Evolutionary conservation across 2,888 invertebrate species (phyloP).

Genomic region (Athalia rosae): DNA sequence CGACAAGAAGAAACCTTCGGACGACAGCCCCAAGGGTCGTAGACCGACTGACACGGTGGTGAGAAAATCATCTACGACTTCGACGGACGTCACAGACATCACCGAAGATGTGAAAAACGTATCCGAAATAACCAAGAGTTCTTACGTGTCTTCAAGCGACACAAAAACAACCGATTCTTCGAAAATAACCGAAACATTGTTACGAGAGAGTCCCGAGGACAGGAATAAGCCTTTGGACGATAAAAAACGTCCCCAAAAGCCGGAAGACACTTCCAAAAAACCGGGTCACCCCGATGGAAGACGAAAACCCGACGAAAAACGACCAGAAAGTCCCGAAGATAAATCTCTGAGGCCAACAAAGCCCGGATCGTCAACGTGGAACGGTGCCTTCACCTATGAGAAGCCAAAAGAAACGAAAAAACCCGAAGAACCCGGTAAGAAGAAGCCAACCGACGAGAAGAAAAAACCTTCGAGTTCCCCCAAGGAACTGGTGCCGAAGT

Average conservation of each 20-base stretch:
- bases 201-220: slow-evolving; percentile 33
- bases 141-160: slow-evolving; percentile 25
- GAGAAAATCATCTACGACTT: slow-evolving; percentile 18
- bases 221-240: slow-evolving; percentile 23
- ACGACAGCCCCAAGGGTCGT: background rate
- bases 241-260: slow-evolving; percentile 17
- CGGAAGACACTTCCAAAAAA: slow-evolving; percentile 18
- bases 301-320: slow-evolving; percentile 48
- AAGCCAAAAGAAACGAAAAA: slow-evolving; percentile 52
- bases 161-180: slow-evolving; percentile 61
- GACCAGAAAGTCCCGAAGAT: slow-evolving; percentile 57
- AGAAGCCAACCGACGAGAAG: slow-evolving; percentile 32
- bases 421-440: slow-evolving; percentile 44
- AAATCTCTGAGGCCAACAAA: slow-evolving; percentile 58
- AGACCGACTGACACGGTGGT: slow-evolving; percentile 29
- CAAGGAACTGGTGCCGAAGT: slow-evolving; percentile 45
- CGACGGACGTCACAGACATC: slow-evolving; percentile 2
- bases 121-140: slow-evolving; percentile 37
- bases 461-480: slow-evolving; percentile 49
- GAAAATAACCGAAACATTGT: slow-evolving; percentile 63
- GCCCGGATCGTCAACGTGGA: slow-evolving; percentile 65
- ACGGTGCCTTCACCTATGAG: slow-evolving; percentile 62
- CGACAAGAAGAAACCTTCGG: background rate
- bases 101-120: slow-evolving; percentile 12
- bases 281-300: slow-evolving; percentile 39